A percentile compares a stretch with the other conserved stretches of the same genome.
Conservation (phyloP, 2,888 invertebrate genomes). For the Lacanobia oleracea region DNA sequence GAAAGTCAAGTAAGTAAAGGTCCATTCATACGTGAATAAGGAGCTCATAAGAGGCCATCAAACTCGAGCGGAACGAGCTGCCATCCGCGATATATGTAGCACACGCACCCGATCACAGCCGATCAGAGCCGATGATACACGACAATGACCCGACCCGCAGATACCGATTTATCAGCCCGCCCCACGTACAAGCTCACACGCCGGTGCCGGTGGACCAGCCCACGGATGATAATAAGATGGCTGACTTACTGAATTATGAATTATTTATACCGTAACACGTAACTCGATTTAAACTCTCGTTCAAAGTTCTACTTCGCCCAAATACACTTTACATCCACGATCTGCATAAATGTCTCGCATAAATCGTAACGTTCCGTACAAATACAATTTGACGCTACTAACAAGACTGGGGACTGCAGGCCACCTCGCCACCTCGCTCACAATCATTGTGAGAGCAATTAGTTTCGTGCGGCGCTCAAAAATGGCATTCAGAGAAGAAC, state of each 20-base stretch:
- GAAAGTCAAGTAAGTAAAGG: not conserved
- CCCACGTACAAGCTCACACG: slow-evolving; percentile 10
- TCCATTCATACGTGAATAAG: slow-evolving; percentile 21
- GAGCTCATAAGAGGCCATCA: slow-evolving; percentile 19
- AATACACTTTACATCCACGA: slow-evolving; percentile 11
- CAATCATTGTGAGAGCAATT: slow-evolving; percentile 42
- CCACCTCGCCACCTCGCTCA: slow-evolving; percentile 9
- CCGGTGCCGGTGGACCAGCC: not conserved
- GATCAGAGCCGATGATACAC: slow-evolving; percentile 8
- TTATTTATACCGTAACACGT: slow-evolving; percentile 15
- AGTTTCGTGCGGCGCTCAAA: slow-evolving; percentile 24
- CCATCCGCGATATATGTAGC: slow-evolving; percentile 1
- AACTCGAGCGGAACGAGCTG: not conserved
- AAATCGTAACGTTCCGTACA: not conserved
- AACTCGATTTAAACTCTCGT: slow-evolving; percentile 6
- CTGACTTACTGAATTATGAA: slow-evolving; percentile 27
- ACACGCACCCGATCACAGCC: slow-evolving; percentile 25
- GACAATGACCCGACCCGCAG: slow-evolving; percentile 11
- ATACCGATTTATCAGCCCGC: slow-evolving; percentile 4
- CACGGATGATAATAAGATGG: slow-evolving; percentile 18
- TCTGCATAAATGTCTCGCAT: not conserved
- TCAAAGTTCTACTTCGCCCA: slow-evolving; percentile 2
- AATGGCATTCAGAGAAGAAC: slow-evolving; percentile 40
- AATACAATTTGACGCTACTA: slow-evolving; percentile 5
- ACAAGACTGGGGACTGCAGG: not conserved